Conservation (phyloP, 2,888 invertebrate genomes). For the Dasysyrphus albostriatus region DNA sequence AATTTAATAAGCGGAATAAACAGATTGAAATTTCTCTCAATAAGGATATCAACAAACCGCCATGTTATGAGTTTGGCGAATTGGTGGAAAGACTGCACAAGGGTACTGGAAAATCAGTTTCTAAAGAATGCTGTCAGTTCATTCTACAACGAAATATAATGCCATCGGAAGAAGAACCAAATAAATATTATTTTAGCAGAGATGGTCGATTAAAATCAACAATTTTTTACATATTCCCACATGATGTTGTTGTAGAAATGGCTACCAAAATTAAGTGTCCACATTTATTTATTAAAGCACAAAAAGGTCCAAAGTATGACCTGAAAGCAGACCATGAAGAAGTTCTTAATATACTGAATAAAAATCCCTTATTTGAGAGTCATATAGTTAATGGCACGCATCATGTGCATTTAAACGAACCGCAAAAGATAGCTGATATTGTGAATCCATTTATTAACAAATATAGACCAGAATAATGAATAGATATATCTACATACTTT, state of each 20-base stretch:
- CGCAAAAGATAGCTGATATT: constrained; percentile 86
- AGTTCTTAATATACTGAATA: constrained; percentile 86
- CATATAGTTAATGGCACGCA: constrained; percentile 88
- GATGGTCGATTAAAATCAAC: constrained; percentile 87
- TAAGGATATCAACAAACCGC: not conserved
- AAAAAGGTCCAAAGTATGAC: constrained; percentile 85
- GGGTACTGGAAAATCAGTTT: constrained; percentile 80
- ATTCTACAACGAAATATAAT: constrained; percentile 86
- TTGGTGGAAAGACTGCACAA: not conserved
- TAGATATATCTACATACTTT: not conserved
- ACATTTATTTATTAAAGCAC: constrained; percentile 87
- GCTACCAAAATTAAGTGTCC: constrained; percentile 87
- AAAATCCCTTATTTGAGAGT: constrained; percentile 86
- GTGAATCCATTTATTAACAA: constrained; percentile 86
- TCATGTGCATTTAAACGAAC: constrained; percentile 89
- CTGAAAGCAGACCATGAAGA: constrained; percentile 86
- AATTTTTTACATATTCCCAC: constrained; percentile 79
- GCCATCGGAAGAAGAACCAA: constrained; percentile 85
- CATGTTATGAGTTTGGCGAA: not conserved
- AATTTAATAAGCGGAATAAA: constrained; percentile 78
- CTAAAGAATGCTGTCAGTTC: constrained; percentile 86
- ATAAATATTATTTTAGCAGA: constrained; percentile 87
- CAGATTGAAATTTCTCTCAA: not conserved
- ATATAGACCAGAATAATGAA: constrained; percentile 83
- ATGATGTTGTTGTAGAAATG: constrained; percentile 85